A percentile compares a stretch with the other conserved stretches of the same genome.
phyloP scores from a whole-genome alignment of 2,797 vertebrate genomes.

The Sebastes steindachneri region DNA sequence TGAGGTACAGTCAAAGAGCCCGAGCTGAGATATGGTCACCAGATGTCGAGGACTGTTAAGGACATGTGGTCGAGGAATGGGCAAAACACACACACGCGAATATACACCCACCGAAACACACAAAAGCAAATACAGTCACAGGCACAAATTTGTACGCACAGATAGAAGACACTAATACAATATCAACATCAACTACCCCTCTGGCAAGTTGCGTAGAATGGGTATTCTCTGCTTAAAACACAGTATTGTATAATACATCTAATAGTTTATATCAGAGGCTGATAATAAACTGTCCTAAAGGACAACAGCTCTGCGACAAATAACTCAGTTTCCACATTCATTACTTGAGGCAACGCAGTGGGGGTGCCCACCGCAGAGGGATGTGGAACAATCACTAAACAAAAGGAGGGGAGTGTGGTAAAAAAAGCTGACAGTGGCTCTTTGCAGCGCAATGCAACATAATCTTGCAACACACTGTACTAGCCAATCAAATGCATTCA shows the following conservation, averaged over 20 bases:
- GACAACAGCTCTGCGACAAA: neutral
- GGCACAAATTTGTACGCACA: neutral
- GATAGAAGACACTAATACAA: constrained; percentile 10
- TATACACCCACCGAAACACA: neutral
- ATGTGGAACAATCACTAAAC: neutral
- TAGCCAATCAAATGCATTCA: neutral
- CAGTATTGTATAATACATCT: neutral
- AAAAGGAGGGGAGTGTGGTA: neutral
- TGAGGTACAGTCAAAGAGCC: constrained; percentile 32
- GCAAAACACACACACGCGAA: constrained; percentile 28
- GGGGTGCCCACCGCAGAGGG: neutral
- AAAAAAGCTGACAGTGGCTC: neutral
- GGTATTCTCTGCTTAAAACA: neutral
- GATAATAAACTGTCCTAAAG: neutral
- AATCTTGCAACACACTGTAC: neutral
- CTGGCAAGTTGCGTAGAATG: too few relatives aligned
- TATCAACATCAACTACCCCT: neutral
- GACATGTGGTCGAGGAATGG: constrained; percentile 58
- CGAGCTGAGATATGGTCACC: constrained; percentile 49
- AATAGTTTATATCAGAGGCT: neutral
- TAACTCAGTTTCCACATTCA: constrained; percentile 14
- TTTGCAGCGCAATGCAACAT: neutral
- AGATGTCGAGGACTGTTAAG: constrained; percentile 63
- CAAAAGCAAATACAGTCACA: constrained; percentile 21
- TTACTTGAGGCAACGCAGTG: neutral